Evolutionary conservation across 2,888 invertebrate species (phyloP), one percentile per base, ranked within the genome.

Genomic region (Eupithecia tripunctaria): DNA sequence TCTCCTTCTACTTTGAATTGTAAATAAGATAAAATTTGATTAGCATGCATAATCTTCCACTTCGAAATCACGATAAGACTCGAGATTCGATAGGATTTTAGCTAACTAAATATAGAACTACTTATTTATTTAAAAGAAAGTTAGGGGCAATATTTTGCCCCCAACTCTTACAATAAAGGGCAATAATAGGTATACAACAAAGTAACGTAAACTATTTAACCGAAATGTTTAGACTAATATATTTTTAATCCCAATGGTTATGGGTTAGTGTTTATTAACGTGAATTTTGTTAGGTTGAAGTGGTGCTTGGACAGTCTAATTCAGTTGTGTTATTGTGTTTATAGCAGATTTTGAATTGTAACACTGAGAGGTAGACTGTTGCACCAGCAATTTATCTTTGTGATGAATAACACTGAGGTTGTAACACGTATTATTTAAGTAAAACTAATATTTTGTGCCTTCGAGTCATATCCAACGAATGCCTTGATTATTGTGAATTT

Each of bases 131-230:
- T 87, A 86, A 84, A 81, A 71, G 75, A 78, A 81, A 82, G 80
- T 81, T 80, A 83, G 81, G 79, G 62, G 86, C 81, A 78, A 73
- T 76, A 76, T 77, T 78, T 71, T 76, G 80, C 86, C 86, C 84
- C 85, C 82, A 80, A 86, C 81, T 84, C 84, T 88, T 89, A 86
- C 84, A 82, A 88, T 87, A 83, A 91, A 76, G 87, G 93, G 94
- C 94, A 94, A 94, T 94, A 94, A 94, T 92, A 91, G 90, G 85
- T 91, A 89, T 89, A 91, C 89, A 92, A 88, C 89, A 91, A 89
- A 84, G 79, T 91, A 89, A 86, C 92, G 90, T 92, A 90, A 77
- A 89, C 41, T 92, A 91, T 92, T 88, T 89, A 88, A 82, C 82
- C 83, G 80, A 85, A 82, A 71, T 83, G 80, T 85, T 86, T 87